phyloP scores from a whole-genome alignment of 2,797 vertebrate species.

The Eospalax fontanierii region DNA sequence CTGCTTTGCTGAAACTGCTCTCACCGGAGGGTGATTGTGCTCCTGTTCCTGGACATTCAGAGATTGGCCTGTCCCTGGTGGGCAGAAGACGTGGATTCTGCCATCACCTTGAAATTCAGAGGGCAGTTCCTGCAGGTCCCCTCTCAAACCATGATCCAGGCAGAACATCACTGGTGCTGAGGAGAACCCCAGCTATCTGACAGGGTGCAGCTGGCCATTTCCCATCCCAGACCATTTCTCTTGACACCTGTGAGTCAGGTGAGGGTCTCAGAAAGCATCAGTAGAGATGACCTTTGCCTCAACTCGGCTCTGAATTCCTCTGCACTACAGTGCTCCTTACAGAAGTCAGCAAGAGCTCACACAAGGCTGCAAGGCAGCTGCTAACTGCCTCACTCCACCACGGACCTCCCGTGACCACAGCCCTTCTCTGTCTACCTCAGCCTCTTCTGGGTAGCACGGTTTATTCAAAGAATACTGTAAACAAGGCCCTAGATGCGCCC shows the following conservation, averaged over 20 bases:
- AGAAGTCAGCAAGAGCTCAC: too few relatives aligned
- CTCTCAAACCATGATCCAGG: background rate
- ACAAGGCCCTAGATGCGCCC: accelerated
- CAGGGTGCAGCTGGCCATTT: background rate
- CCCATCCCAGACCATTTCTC: background rate
- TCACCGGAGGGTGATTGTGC: background rate
- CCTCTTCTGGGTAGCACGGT: background rate
- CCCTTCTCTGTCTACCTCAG: accelerated
- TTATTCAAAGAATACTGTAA: background rate
- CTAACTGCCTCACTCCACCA: too few relatives aligned
- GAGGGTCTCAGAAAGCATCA: background rate
- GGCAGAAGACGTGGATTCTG: background rate
- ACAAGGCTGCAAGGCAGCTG: accelerated
- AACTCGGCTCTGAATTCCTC: background rate
- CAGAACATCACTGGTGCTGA: background rate
- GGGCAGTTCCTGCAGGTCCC: background rate
- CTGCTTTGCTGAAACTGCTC: background rate
- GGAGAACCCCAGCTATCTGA: background rate
- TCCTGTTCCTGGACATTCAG: background rate
- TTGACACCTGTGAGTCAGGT: background rate
- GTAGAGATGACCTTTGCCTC: background rate
- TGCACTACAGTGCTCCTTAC: accelerated
- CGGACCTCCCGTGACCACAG: background rate
- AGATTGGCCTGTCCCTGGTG: background rate
- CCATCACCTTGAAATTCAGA: background rate